phyloP scores from a whole-genome alignment of 1,140 invertebrate genomes.

The Drosophila gunungcola region DNA sequence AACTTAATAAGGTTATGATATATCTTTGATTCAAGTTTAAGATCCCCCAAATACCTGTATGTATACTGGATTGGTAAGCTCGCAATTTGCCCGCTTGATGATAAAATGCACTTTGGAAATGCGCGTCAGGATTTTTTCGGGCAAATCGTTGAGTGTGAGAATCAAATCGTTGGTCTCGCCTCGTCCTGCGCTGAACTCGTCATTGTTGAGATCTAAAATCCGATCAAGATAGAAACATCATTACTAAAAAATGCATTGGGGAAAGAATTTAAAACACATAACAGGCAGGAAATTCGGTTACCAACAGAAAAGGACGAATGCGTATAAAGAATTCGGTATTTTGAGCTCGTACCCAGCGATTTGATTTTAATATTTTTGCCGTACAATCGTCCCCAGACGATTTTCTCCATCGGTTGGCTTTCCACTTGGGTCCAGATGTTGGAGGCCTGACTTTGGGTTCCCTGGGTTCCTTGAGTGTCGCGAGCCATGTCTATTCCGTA shows the following conservation, averaged over 20 bases:
- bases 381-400: constrained; percentile 80
- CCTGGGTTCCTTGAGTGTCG: constrained; percentile 70
- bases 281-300: constrained; percentile 57
- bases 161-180: constrained; percentile 77
- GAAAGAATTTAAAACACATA: constrained; percentile 19
- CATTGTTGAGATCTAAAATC: constrained; percentile 71
- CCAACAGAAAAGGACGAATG: constrained; percentile 76
- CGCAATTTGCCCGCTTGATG: constrained; percentile 72
- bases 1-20: too few species aligned
- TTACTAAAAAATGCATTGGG: not conserved
- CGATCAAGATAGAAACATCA: too few species aligned
- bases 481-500: constrained; percentile 62
- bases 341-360: constrained; percentile 77
- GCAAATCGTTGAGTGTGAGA: constrained; percentile 72
- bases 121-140: constrained; percentile 79
- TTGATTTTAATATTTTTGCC: constrained; percentile 83
- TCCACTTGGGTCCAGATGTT: constrained; percentile 80
- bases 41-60: constrained; percentile 64
- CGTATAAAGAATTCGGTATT: constrained; percentile 77
- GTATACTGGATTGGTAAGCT: constrained; percentile 79
- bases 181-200: constrained; percentile 76
- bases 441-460: constrained; percentile 79
- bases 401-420: constrained; percentile 79
- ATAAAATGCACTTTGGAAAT: constrained; percentile 83
- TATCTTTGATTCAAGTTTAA: too few species aligned